Conservation (phyloP, 1,140 invertebrate species). For the Trissolcus basalis region DNA sequence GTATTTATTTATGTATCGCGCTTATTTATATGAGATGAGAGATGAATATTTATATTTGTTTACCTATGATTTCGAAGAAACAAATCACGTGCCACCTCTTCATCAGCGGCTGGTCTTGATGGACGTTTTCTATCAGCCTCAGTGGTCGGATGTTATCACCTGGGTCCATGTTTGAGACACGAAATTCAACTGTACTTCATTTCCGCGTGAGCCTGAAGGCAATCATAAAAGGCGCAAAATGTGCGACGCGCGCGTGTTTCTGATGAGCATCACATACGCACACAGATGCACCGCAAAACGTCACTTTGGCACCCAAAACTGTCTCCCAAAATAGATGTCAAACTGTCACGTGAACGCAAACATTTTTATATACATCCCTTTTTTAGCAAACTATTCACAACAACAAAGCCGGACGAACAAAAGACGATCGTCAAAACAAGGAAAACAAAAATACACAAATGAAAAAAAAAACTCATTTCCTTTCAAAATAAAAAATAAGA, state of each 20-base stretch:
- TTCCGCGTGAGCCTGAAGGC: not conserved
- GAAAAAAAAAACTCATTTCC: too few species aligned
- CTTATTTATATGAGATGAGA: not conserved
- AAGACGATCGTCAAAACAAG: too few species aligned
- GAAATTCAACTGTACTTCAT: not conserved
- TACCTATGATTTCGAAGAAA: conserved; percentile 63
- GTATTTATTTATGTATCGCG: not conserved
- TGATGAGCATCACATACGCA: not conserved
- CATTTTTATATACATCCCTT: not conserved
- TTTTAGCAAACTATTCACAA: not conserved
- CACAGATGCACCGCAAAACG: conserved; percentile 15
- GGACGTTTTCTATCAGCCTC: not conserved
- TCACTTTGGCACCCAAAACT: conserved; percentile 43
- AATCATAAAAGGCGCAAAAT: conserved; percentile 20
- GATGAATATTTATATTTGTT: conserved; percentile 9
- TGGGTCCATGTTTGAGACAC: not conserved
- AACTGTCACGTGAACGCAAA: conserved; percentile 1
- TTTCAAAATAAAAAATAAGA: too few species aligned
- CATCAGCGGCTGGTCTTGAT: conserved; percentile 23
- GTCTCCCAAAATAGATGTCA: conserved; percentile 36
- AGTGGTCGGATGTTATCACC: not conserved
- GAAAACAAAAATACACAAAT: too few species aligned
- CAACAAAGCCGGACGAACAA: not conserved
- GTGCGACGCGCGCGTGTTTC: conserved; percentile 4
- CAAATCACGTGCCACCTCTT: conserved; percentile 58